Evolutionary conservation across 1,140 invertebrate species (phyloP), one percentile per base, ranked within the genome.

Genomic region (Drosophila arizonae): DNA sequence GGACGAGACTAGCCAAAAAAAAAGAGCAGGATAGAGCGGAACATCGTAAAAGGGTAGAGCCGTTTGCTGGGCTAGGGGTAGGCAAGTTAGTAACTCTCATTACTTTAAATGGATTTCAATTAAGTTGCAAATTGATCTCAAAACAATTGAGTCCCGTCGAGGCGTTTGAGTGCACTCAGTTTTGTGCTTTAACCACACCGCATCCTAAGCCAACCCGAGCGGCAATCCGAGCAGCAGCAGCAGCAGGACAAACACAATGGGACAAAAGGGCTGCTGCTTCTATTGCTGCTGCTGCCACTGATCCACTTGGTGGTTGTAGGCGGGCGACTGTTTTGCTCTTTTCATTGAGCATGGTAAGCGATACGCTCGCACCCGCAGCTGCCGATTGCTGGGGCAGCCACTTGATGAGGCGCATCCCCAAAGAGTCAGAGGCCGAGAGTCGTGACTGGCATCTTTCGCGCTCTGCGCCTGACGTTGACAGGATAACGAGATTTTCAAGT

Each of bases 51-150:
- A 39, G 36, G 36, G 36, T 39, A 39, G 36, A 13, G 36, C 36
- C 36, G 36, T 10, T 4, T 30, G 46, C 17, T 26, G 36, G 58
- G 54, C 43, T 65, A 68, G 64, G 62, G 63, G 67, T 51, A 76
- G 66, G 75, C 82, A 88, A 84, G 84, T 88, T 88, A 87, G 84
- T 88, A 88, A 88, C 84, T 88, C 88, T 89, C 89, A 90, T 90
- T 90, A 90, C 86, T 90, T 90, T 89, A 90, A 90, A 90, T 90
- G 85, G 89, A 90, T 90, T 90, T 90, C 81, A 90, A 90, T 90
- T 90, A 90, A 81, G 79, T 86, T 87, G 74, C 88, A 90, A 90
- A 90, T 90, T 90, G 89, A 90, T 90, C 85, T 74, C 79, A 79
- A 86, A 89, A 90, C 89, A 90, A 90, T 87, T 87, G 82, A 90